Percentiles rank a stretch among this genome's conserved stretches.
Conservation (phyloP, 2,888 invertebrate genomes). For the Minunthozetes semirufus region DNA sequence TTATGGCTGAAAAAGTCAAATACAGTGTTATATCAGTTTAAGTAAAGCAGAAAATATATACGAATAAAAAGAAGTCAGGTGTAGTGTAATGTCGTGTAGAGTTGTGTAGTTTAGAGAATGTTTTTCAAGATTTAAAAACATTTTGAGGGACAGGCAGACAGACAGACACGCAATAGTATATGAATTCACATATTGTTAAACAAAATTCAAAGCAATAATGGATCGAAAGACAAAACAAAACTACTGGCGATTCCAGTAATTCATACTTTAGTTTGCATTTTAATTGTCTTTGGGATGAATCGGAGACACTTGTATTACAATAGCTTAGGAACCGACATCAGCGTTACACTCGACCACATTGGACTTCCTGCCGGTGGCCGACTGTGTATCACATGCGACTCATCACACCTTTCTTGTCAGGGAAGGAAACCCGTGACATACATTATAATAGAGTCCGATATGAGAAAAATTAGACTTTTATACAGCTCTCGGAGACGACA, state of each 20-base stretch:
- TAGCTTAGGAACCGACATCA: constrained; percentile 14
- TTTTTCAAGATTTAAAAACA: neutral
- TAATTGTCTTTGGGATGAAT: constrained; percentile 3
- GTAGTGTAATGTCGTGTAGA: constrained; percentile 23
- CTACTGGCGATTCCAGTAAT: constrained; percentile 1
- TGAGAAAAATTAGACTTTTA: neutral
- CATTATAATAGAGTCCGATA: neutral
- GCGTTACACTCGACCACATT: constrained; percentile 27
- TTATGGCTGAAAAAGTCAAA: neutral
- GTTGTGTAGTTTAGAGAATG: no score
- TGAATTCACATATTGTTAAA: neutral
- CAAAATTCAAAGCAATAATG: constrained; percentile 21
- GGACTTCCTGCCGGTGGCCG: constrained; percentile 20
- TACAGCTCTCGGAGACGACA: no score
- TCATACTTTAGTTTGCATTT: neutral
- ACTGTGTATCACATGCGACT: neutral
- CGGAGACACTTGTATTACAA: constrained; percentile 4
- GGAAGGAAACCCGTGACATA: neutral
- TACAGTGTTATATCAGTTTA: neutral
- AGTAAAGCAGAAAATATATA: neutral
- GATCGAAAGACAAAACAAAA: constrained; percentile 1
- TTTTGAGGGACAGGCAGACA: constrained; percentile 13
- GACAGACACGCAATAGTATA: no score
- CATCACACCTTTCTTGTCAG: constrained; percentile 24
- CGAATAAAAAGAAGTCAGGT: neutral